phyloP scores from a whole-genome alignment of 1,140 invertebrate genomes.

The Drosophila ambigua region DNA sequence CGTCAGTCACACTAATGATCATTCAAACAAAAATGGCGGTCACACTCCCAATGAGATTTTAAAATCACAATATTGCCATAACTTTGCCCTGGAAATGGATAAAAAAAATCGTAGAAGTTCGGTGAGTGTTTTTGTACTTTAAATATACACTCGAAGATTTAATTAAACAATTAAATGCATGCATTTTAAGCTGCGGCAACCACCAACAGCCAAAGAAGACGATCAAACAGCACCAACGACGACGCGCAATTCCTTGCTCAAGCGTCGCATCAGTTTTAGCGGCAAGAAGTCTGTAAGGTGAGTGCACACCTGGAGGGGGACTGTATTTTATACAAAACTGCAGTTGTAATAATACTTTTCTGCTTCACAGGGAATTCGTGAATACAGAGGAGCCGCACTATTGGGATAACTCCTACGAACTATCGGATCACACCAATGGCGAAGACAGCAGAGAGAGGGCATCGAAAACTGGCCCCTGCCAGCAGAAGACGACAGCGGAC shows the following conservation, averaged over 20 bases:
- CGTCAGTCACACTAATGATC: background rate
- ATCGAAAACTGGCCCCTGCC: background rate
- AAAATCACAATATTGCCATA: constrained; percentile 10
- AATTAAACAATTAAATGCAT: background rate
- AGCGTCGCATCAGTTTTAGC: constrained; percentile 68
- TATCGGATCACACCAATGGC: constrained; percentile 57
- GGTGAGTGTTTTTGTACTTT: constrained; percentile 23
- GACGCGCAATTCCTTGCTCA: constrained; percentile 13
- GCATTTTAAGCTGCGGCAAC: constrained; percentile 38
- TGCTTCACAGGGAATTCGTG: constrained; percentile 45
- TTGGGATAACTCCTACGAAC: constrained; percentile 64
- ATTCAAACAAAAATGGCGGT: constrained; percentile 14
- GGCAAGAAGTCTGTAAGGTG: constrained; percentile 66
- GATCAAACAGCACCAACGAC: background rate
- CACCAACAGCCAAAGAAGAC: constrained; percentile 14
- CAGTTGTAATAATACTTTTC: too few species aligned
- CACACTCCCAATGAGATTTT: constrained; percentile 35
- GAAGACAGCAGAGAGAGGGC: constrained; percentile 44
- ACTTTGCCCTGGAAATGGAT: constrained; percentile 35
- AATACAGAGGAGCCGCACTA: constrained; percentile 49
- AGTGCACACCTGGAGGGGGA: background rate
- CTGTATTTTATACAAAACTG: background rate
- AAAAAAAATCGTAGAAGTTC: constrained; percentile 54
- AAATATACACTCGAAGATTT: background rate
- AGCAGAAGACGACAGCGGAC: constrained; percentile 1